Evolutionary conservation across 53 echinoderm and acorn worm species (phyloP).

Genomic region (Stichopus horrens): DNA sequence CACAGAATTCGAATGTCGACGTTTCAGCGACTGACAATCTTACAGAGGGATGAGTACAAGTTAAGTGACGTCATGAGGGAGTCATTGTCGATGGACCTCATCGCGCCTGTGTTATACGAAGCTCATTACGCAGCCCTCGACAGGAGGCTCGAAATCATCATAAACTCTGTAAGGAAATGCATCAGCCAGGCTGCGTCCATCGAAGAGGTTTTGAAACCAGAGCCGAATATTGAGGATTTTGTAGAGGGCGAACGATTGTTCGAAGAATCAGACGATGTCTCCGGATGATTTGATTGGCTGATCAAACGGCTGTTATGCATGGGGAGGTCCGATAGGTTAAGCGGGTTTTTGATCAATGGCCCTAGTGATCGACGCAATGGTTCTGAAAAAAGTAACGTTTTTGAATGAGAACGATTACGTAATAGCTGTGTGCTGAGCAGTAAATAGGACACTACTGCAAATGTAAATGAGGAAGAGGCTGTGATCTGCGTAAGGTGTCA

Average conservation of each 20-base stretch:
- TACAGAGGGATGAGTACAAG: constrained; percentile 67
- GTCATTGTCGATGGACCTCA: constrained; percentile 70
- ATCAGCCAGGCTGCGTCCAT: constrained; percentile 32
- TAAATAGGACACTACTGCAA: too few species aligned
- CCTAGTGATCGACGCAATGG: too few species aligned
- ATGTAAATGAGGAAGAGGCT: too few species aligned
- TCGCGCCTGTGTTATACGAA: constrained; percentile 76
- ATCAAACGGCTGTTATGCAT: too few species aligned
- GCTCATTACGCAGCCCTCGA: constrained; percentile 83
- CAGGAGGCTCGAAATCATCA: constrained; percentile 67
- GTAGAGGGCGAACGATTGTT: constrained; percentile 41
- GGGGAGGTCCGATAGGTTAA: too few species aligned
- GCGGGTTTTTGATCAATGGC: too few species aligned
- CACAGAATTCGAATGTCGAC: constrained; percentile 83
- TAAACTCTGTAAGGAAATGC: constrained; percentile 57
- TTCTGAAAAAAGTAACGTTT: too few species aligned
- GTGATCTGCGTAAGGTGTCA: too few species aligned
- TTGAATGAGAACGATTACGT: too few species aligned
- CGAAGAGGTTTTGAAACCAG: constrained; percentile 69
- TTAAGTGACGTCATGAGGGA: constrained; percentile 94
- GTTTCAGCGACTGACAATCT: constrained; percentile 60
- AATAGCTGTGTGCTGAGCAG: too few species aligned
- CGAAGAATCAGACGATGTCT: too few species aligned
- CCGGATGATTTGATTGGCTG: too few species aligned
- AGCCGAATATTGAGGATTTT: constrained; percentile 71